Evolutionary conservation across 2,888 invertebrate genomes (phyloP).

Genomic region (Coremacera marginata): DNA sequence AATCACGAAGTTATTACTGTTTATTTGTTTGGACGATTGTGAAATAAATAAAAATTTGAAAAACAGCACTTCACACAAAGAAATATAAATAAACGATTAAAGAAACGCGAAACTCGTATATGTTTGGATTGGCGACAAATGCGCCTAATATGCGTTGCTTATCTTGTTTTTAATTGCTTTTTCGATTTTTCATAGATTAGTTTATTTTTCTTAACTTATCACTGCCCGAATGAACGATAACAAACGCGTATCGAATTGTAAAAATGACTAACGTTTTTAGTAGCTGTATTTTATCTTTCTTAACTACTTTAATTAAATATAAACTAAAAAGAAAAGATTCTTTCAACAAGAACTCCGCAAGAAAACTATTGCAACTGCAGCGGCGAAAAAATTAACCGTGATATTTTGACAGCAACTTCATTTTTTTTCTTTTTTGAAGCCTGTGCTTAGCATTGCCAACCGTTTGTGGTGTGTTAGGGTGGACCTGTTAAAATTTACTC

Average conservation of each 20-base stretch:
- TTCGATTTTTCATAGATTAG: not conserved
- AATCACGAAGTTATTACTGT: not conserved
- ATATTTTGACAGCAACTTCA: not conserved
- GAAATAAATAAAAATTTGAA: not conserved
- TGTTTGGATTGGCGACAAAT: not conserved
- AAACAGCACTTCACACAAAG: constrained; percentile 19
- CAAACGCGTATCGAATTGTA: not conserved
- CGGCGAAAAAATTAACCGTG: not conserved
- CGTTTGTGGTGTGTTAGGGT: no score
- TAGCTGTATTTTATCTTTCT: not conserved
- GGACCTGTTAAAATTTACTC: no score
- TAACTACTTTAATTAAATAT: not conserved
- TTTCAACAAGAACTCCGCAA: not conserved
- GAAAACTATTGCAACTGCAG: constrained; percentile 6
- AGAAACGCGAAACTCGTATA: not conserved
- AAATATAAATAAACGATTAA: not conserved
- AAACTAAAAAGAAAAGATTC: not conserved
- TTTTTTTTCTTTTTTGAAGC: not conserved
- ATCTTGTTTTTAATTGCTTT: not conserved
- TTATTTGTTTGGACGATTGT: not conserved
- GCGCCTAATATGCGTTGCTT: not conserved
- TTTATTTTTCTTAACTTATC: not conserved
- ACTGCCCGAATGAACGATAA: not conserved
- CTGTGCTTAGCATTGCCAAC: not conserved
- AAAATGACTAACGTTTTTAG: not conserved